These are phyloP conservation scores for Melanotaenia nigrans DNA, from an alignment of 2,797 vertebrate genomes.

Conservation along the genomic window DNA sequence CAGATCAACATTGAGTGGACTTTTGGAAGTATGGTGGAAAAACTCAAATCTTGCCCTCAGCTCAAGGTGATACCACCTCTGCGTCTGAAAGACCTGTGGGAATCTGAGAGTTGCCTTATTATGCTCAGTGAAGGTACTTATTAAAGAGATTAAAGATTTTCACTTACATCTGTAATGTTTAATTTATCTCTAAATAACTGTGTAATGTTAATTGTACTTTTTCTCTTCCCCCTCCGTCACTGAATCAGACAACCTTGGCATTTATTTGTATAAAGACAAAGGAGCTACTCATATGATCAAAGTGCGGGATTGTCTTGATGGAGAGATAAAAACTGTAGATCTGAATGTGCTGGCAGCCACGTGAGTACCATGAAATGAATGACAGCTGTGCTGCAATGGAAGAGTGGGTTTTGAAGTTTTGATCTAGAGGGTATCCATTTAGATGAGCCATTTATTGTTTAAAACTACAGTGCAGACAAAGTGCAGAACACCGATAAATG, in stretches of 20 bases:
- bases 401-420: too few species aligned
- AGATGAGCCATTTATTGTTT: not conserved
- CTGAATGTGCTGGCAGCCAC: conserved; percentile 60
- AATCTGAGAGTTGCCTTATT: conserved; percentile 8
- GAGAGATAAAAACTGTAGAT: conserved; percentile 13
- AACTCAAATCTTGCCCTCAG: conserved; percentile 27
- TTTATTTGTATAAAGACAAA: not conserved
- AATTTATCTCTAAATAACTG: accelerated
- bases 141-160: not conserved
- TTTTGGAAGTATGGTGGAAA: conserved; percentile 62
- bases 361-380: conserved; percentile 43
- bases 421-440: too few species aligned
- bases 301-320: conserved; percentile 46
- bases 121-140: conserved; percentile 63
- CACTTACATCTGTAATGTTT: not conserved
- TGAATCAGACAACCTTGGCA: conserved; percentile 64
- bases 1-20: conserved; percentile 49
- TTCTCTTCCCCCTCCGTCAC: not conserved
- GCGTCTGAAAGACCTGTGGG: conserved; percentile 57
- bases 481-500: not conserved
- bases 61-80: conserved; percentile 65
- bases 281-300: not conserved
- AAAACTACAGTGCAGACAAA: not conserved
- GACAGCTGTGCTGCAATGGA: too few species aligned
- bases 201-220: not conserved